phyloP scores from a whole-genome alignment of 2,113 vertebrate genomes.

The Mixornis gularis region DNA sequence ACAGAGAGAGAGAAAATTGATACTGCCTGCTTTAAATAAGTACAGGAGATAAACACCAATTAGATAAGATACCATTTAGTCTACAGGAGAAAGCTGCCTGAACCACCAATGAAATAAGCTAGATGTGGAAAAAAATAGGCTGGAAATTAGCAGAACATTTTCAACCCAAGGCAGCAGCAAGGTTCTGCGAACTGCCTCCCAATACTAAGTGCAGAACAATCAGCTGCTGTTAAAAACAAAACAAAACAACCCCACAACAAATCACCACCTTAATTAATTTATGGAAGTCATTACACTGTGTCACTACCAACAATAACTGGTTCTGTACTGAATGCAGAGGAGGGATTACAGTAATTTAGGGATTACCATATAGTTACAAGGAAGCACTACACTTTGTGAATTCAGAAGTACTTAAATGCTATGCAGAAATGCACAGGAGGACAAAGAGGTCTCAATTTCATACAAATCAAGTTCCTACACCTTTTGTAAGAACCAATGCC shows the following conservation, averaged over 20 bases:
- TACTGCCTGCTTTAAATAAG: background rate
- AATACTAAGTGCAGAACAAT: constrained; percentile 6
- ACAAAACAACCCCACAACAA: background rate
- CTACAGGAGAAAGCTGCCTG: background rate
- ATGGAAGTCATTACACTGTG: constrained; percentile 22
- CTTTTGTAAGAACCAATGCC: background rate
- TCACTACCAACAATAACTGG: constrained; percentile 29
- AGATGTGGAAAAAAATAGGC: background rate
- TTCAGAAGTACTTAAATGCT: background rate
- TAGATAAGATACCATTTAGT: background rate
- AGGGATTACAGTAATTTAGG: constrained; percentile 39
- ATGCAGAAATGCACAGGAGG: background rate
- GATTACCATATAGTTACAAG: constrained; percentile 47
- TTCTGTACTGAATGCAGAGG: constrained; percentile 21
- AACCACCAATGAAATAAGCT: background rate
- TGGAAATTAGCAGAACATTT: constrained; percentile 2
- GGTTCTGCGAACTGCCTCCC: background rate
- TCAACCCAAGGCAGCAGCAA: background rate
- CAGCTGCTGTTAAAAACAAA: background rate
- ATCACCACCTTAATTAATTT: constrained; percentile 35
- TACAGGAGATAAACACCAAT: background rate
- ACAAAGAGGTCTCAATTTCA: background rate
- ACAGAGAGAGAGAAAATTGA: background rate
- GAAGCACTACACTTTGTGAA: constrained; percentile 32
- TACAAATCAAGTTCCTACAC: background rate